Percentiles rank a stretch among this genome's conserved stretches.
Evolutionary conservation across 2,797 vertebrate genomes (phyloP).

Genomic region (Ara ararauna): DNA sequence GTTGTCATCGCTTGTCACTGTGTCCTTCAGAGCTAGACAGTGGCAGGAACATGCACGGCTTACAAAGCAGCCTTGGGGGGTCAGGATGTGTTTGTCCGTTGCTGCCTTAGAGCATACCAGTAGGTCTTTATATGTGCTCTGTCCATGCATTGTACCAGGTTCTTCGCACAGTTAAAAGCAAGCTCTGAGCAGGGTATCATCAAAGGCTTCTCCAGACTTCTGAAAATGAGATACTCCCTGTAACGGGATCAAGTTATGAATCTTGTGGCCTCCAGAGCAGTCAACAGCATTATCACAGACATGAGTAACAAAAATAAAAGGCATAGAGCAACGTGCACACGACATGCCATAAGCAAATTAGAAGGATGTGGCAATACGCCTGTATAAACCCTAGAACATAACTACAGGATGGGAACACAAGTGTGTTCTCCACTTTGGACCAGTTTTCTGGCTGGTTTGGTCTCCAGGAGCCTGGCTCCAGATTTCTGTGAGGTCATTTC

Average conservation of each 20-base stretch:
- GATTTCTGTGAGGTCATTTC: not conserved
- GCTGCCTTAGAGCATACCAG: not conserved
- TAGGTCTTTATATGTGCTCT: fast-evolving
- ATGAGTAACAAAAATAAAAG: not conserved
- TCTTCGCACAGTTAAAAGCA: not conserved
- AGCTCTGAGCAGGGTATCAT: not conserved
- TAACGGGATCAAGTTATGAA: not conserved
- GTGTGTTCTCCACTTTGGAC: not conserved
- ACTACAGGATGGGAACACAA: not conserved
- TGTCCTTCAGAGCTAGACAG: not conserved
- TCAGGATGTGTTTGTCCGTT: fast-evolving
- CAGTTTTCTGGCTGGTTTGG: not conserved
- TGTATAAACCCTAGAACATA: not conserved
- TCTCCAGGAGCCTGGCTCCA: not conserved
- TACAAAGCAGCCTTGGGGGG: not conserved
- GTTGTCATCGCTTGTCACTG: not conserved
- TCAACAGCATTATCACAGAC: not conserved
- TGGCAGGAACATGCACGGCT: fast-evolving
- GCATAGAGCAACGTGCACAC: not conserved
- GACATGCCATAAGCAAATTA: not conserved
- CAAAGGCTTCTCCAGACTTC: not conserved
- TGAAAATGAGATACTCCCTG: not conserved
- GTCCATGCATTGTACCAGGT: not conserved
- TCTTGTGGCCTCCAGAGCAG: not conserved
- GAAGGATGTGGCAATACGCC: not conserved